Percentiles rank a stretch among this genome's conserved stretches.
Evolutionary conservation across 2,888 invertebrate species (phyloP).

Genomic region (Leptopilina myrica): DNA sequence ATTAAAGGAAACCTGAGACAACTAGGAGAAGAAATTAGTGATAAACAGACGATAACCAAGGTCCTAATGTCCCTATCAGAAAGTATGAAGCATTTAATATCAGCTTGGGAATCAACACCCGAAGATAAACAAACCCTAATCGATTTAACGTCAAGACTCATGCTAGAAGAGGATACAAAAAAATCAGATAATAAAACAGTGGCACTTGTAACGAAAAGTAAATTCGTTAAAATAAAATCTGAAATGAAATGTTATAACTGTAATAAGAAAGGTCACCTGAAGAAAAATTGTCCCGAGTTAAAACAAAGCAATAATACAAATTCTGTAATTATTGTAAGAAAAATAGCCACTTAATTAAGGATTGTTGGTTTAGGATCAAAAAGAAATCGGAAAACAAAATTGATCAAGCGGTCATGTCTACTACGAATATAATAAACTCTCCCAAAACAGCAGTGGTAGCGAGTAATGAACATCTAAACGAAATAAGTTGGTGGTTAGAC

Average conservation of each 20-base stretch:
- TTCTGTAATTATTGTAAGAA: slow-evolving; percentile 21
- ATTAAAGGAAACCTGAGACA: slow-evolving; percentile 48
- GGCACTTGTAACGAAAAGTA: neutral
- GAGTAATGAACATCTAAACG: no score
- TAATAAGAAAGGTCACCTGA: neutral
- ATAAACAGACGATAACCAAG: slow-evolving; percentile 54
- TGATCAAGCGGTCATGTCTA: neutral
- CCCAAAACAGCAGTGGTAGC: no score
- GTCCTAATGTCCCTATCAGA: slow-evolving; percentile 55
- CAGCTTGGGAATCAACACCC: slow-evolving; percentile 55
- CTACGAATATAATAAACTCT: no score
- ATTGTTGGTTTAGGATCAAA: slow-evolving; percentile 5
- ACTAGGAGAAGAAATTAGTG: slow-evolving; percentile 50
- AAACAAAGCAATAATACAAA: neutral
- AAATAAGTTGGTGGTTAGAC: no score
- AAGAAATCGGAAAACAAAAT: neutral
- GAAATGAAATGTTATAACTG: neutral
- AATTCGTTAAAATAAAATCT: neutral
- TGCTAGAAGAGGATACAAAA: slow-evolving; percentile 44
- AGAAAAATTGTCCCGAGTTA: neutral
- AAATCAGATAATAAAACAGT: neutral
- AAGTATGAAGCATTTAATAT: slow-evolving; percentile 48
- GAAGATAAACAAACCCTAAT: slow-evolving; percentile 30
- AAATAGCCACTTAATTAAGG: neutral
- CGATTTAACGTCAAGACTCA: slow-evolving; percentile 46